Evolutionary conservation across 2,888 invertebrate genomes (phyloP).

Genomic region (Nephrotoma guestfalica): DNA sequence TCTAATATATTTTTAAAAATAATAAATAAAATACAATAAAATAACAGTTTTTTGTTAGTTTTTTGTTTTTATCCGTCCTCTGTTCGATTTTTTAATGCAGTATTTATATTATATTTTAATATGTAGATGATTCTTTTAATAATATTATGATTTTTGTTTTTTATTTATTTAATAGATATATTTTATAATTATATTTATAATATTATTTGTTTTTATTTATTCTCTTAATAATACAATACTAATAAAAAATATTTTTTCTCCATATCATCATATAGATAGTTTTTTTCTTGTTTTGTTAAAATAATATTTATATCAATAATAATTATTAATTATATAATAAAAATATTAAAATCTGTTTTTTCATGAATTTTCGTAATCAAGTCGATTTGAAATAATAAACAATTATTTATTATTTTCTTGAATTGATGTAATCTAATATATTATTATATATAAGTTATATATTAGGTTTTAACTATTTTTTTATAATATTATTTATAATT

Average conservation of each 20-base stretch:
- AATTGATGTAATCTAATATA: background rate
- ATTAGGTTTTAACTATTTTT: background rate
- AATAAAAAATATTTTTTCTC: background rate
- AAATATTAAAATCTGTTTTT: background rate
- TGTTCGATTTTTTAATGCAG: background rate
- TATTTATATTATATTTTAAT: background rate
- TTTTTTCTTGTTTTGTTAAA: background rate
- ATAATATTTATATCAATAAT: background rate
- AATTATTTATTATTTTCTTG: background rate
- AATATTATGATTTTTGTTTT: background rate
- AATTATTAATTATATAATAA: background rate
- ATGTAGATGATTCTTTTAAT: background rate
- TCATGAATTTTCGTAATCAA: background rate
- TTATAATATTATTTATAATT: background rate
- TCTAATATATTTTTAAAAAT: background rate
- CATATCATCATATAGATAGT: background rate
- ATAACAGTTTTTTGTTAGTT: background rate
- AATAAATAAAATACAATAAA: background rate
- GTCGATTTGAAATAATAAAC: background rate
- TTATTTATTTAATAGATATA: background rate
- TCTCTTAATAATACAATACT: background rate
- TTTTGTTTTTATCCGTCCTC: background rate
- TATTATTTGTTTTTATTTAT: background rate
- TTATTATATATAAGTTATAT: background rate
- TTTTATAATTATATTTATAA: background rate